Conservation (phyloP, 2,113 vertebrate genomes). For the Athene noctua region DNA sequence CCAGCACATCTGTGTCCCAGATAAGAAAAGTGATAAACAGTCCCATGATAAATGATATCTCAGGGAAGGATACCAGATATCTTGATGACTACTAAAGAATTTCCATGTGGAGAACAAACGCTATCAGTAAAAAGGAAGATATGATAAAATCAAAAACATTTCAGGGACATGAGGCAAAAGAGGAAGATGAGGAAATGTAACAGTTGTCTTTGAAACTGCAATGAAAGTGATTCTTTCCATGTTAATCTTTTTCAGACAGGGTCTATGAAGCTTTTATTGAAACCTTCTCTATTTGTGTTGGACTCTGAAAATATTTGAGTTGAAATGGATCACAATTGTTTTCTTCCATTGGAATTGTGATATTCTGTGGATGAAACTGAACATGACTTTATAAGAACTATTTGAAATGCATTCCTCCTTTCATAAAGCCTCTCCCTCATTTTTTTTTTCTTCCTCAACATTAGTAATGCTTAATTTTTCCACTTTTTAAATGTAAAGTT, state of each 20-base stretch:
- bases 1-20: conserved; percentile 35
- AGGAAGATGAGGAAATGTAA: background rate
- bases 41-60: conserved; percentile 14
- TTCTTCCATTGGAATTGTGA: background rate
- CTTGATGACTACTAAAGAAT: background rate
- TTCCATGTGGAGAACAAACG: conserved; percentile 17
- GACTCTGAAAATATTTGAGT: background rate
- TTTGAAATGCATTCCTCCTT: background rate
- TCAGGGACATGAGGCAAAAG: background rate
- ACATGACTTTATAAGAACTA: background rate
- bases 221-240: background rate
- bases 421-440: background rate
- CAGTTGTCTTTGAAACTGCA: background rate
- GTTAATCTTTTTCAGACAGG: background rate
- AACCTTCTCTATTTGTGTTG: background rate
- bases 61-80: conserved; percentile 16
- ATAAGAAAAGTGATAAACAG: conserved; percentile 15
- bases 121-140: background rate
- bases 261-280: background rate
- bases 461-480: background rate
- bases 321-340: background rate
- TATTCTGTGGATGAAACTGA: background rate
- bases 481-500: background rate
- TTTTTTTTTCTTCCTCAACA: background rate
- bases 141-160: background rate